phyloP scores from a whole-genome alignment of 1,140 invertebrate species.

The Drosophila busckii region DNA sequence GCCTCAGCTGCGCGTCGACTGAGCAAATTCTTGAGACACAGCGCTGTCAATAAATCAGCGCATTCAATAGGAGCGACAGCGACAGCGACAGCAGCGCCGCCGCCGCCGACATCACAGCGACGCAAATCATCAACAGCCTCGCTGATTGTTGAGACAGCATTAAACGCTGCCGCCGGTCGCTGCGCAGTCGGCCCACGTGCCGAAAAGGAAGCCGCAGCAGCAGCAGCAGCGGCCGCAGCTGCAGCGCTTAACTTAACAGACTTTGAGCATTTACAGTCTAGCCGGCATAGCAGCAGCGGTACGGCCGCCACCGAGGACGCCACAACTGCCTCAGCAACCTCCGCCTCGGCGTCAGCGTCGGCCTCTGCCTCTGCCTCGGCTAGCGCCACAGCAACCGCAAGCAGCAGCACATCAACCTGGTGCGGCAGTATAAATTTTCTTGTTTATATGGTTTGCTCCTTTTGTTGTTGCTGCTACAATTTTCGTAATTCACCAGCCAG shows the following conservation, averaged over 20 bases:
- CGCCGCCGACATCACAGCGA: conserved; percentile 21
- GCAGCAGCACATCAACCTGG: conserved; percentile 62
- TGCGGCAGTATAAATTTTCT: conserved; percentile 74
- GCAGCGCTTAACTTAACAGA: no score
- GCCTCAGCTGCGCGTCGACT: conserved; percentile 41
- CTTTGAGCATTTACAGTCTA: no score
- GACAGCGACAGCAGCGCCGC: neutral
- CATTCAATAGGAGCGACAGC: conserved; percentile 6
- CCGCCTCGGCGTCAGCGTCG: conserved; percentile 15
- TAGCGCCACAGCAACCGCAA: conserved; percentile 15
- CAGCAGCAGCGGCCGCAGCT: conserved; percentile 8
- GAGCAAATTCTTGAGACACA: conserved; percentile 45
- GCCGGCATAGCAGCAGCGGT: conserved; percentile 13
- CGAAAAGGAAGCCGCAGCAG: conserved; percentile 17
- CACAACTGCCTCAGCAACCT: conserved; percentile 17
- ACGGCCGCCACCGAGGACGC: no score
- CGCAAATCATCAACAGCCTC: conserved; percentile 67
- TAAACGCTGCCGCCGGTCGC: conserved; percentile 44
- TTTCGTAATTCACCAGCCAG: conserved; percentile 72
- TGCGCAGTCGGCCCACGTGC: conserved; percentile 22
- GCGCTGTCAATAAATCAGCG: conserved; percentile 13
- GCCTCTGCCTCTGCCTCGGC: conserved; percentile 19
- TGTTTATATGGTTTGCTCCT: conserved; percentile 78
- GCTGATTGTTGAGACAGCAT: conserved; percentile 51
- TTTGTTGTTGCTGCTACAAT: conserved; percentile 77